Conservation (phyloP, 1,140 invertebrate genomes). For the Agraylea sexmaculata region DNA sequence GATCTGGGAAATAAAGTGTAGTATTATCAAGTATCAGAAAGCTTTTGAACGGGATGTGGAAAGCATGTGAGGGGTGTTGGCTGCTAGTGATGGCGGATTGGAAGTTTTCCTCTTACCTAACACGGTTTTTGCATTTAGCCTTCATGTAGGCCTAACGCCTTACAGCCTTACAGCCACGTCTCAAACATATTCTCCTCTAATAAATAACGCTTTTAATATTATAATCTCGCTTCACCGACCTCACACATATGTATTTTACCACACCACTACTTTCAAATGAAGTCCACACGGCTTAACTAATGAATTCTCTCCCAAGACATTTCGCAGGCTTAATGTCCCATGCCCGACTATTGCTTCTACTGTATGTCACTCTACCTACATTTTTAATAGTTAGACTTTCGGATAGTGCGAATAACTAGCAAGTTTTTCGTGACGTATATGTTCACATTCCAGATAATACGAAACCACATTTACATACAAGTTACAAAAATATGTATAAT, state of each 20-base stretch:
- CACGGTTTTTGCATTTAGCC: constrained; percentile 21
- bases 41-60: no score
- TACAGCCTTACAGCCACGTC: constrained; percentile 2
- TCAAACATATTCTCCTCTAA: no score
- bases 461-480: no score
- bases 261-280: constrained; percentile 6
- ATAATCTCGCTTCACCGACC: neutral
- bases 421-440: no score
- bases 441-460: no score
- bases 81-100: constrained; percentile 3
- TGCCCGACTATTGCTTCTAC: constrained; percentile 3
- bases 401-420: no score
- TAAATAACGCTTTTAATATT: no score
- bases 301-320: constrained; percentile 14
- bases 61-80: no score
- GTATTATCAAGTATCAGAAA: no score
- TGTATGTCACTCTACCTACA: constrained; percentile 6
- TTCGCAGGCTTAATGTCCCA: constrained; percentile 12
- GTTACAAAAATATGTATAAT: no score
- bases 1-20: no score
- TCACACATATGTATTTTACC: neutral
- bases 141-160: constrained; percentile 15
- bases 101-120: constrained; percentile 17
- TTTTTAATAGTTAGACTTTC: no score
- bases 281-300: constrained; percentile 13